Evolutionary conservation across 1,140 invertebrate species (phyloP).

Genomic region (Sesamia nonagrioides): DNA sequence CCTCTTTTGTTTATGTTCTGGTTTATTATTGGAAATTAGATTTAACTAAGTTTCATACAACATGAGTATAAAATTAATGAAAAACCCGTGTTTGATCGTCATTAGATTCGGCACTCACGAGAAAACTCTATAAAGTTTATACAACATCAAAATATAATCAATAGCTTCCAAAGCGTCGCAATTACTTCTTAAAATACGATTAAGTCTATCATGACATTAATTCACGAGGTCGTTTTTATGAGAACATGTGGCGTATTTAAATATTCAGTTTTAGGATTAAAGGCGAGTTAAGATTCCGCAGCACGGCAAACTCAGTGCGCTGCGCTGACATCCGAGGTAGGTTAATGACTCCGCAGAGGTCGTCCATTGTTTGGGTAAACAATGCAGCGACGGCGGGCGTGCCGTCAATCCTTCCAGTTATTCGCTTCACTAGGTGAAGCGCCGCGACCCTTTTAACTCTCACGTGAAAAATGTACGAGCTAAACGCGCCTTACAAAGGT

Average conservation of each 20-base stretch:
- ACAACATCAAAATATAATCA: constrained; percentile 30
- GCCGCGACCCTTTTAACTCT: constrained; percentile 70
- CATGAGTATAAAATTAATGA: neutral
- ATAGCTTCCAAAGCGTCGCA: constrained; percentile 24
- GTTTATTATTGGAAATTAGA: constrained; percentile 2
- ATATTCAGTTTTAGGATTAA: constrained; percentile 47
- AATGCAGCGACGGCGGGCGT: constrained; percentile 72
- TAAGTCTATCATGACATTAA: constrained; percentile 6
- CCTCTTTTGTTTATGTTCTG: neutral
- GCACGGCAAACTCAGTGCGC: constrained; percentile 57
- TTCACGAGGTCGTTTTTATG: constrained; percentile 24
- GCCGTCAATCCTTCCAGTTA: constrained; percentile 79
- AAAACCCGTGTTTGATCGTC: constrained; percentile 7
- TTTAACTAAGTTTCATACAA: neutral
- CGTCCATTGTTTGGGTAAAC: constrained; percentile 84
- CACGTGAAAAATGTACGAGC: constrained; percentile 70
- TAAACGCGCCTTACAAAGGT: constrained; percentile 59
- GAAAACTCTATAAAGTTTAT: neutral
- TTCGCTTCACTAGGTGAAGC: constrained; percentile 75
- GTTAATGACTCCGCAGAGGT: constrained; percentile 85
- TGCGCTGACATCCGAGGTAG: constrained; percentile 72
- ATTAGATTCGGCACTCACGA: constrained; percentile 10
- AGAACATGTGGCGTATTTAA: constrained; percentile 37
- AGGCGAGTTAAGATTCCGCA: constrained; percentile 59
- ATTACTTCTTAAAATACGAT: constrained; percentile 16